phyloP scores from a whole-genome alignment of 2,113 vertebrate species.

The Pteruthius melanotis region DNA sequence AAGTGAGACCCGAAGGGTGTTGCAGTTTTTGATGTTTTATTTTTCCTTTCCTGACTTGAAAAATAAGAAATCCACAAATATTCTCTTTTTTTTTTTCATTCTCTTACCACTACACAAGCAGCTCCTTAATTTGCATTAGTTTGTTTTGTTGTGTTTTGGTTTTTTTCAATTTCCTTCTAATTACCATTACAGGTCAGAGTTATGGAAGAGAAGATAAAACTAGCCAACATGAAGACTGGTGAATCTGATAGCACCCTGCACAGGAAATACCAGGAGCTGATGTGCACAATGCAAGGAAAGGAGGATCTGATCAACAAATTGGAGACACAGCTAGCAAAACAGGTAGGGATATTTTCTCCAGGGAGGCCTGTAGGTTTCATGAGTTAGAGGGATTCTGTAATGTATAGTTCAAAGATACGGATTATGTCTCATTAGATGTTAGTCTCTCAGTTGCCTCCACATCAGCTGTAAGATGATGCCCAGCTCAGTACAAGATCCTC shows the following conservation, averaged over 20 bases:
- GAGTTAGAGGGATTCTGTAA: background rate
- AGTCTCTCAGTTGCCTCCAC: background rate
- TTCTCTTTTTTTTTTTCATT: background rate
- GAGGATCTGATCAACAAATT: conserved; percentile 79
- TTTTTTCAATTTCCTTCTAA: background rate
- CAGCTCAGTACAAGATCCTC: background rate
- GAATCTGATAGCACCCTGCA: conserved; percentile 78
- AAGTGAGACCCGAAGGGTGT: background rate
- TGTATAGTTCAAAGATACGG: background rate
- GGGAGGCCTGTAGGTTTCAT: background rate
- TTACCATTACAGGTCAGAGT: conserved; percentile 74
- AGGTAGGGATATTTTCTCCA: conserved; percentile 66
- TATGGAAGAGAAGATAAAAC: conserved; percentile 86
- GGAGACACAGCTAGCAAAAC: conserved; percentile 82
- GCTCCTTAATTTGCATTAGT: background rate
- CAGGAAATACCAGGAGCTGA: conserved; percentile 80
- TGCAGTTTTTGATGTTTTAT: background rate
- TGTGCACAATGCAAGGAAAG: conserved; percentile 76
- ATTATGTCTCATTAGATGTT: background rate
- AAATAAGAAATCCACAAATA: background rate
- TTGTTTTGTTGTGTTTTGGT: background rate
- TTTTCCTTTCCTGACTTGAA: background rate
- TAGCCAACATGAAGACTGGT: conserved; percentile 73
- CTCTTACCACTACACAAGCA: background rate
- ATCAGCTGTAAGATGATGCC: background rate